Conservation (phyloP, 64 coral and sea anemone genomes). For the Orbicella faveolata region DNA sequence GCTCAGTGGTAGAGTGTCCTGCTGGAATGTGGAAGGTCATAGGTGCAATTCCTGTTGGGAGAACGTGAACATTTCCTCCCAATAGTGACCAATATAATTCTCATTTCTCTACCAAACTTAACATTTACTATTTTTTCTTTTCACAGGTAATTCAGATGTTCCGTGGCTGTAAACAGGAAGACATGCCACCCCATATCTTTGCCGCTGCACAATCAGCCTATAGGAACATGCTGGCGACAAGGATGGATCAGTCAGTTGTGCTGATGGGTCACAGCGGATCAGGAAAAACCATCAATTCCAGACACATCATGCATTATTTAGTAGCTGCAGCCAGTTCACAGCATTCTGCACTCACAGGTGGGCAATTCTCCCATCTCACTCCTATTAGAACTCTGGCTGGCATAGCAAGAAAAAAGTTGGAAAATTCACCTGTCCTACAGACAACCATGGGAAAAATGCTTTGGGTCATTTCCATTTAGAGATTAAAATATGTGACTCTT, state of each 20-base stretch:
- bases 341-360: slow-evolving; percentile 91
- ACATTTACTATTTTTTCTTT: background rate
- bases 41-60: too few species aligned
- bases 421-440: too few species aligned
- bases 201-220: slow-evolving; percentile 90
- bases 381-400: too few species aligned
- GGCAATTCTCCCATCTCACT: too few species aligned
- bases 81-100: background rate
- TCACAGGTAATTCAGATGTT: slow-evolving; percentile 98
- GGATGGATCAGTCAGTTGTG: slow-evolving; percentile 91
- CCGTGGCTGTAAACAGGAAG: slow-evolving; percentile 98
- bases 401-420: too few species aligned
- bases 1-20: too few species aligned
- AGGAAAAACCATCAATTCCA: slow-evolving; percentile 80
- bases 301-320: slow-evolving; percentile 89
- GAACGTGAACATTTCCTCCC: too few species aligned
- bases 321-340: slow-evolving; percentile 72
- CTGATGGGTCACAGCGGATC: slow-evolving; percentile 91
- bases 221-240: slow-evolving; percentile 94
- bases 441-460: too few species aligned
- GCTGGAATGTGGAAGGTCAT: too few species aligned
- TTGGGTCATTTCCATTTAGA: too few species aligned
- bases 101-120: background rate
- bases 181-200: slow-evolving; percentile 99
- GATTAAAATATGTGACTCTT: too few species aligned